phyloP scores from a whole-genome alignment of 2,113 vertebrate genomes.

The Talpa occidentalis region DNA sequence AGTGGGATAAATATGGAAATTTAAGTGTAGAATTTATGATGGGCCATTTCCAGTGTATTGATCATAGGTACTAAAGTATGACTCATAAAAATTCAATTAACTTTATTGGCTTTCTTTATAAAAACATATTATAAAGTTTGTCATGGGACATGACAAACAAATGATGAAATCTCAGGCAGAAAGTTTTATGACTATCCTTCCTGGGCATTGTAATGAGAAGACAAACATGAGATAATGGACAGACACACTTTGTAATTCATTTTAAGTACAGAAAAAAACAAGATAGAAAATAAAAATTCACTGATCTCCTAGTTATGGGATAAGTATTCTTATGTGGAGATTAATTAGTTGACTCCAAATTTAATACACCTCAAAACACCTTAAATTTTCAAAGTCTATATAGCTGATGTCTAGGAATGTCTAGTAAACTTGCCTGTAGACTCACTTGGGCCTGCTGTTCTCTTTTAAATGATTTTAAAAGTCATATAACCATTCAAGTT shows the following conservation, averaged over 20 bases:
- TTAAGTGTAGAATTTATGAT: neutral
- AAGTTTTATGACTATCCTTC: neutral
- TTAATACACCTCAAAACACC: neutral
- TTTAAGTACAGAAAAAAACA: neutral
- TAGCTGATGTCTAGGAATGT: neutral
- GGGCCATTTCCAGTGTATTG: constrained; percentile 20
- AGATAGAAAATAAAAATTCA: neutral
- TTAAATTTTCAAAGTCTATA: neutral
- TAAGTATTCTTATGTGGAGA: neutral
- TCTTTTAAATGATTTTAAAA: neutral
- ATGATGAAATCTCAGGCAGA: neutral
- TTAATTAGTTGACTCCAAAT: neutral
- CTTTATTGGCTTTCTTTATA: neutral
- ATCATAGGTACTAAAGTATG: neutral
- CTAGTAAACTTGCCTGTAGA: neutral
- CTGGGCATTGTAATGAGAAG: neutral
- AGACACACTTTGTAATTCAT: neutral
- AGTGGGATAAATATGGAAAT: constrained; percentile 17
- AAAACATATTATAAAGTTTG: no score
- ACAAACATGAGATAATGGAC: neutral
- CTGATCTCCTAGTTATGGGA: neutral
- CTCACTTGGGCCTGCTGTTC: neutral
- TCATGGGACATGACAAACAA: neutral
- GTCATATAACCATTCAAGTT: neutral
- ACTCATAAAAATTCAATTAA: constrained; percentile 5